phyloP scores from a whole-genome alignment of 2,797 vertebrate genomes.

The Tamandua tetradactyla region DNA sequence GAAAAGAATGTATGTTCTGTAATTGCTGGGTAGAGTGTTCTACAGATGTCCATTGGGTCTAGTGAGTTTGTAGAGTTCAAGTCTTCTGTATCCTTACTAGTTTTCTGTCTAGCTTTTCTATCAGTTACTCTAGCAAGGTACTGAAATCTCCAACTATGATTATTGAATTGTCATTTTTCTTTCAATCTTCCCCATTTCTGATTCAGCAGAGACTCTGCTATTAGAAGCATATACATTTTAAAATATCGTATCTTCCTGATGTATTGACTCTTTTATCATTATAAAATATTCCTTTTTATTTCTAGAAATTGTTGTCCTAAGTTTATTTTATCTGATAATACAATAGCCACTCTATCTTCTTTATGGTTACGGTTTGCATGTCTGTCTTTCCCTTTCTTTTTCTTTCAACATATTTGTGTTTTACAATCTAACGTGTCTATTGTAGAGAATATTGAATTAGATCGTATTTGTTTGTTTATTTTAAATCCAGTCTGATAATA shows the following conservation, averaged over 20 bases:
- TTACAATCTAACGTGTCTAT: background rate
- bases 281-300: background rate
- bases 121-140: background rate
- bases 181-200: background rate
- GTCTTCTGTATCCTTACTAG: background rate
- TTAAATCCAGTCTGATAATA: background rate
- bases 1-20: background rate
- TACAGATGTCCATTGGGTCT: background rate
- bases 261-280: background rate
- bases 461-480: background rate
- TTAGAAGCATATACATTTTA: background rate
- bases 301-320: background rate
- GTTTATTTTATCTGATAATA: background rate
- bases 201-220: background rate
- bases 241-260: background rate
- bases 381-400: background rate
- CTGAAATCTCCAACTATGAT: background rate
- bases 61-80: background rate
- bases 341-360: background rate
- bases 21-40: background rate
- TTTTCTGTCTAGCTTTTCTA: background rate
- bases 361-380: background rate
- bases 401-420: background rate
- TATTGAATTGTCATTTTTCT: conserved; percentile 1
- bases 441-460: background rate